Percentiles rank a stretch among this genome's conserved stretches.
phyloP scores from a whole-genome alignment of 2,113 vertebrate genomes.

The Labeo catla region DNA sequence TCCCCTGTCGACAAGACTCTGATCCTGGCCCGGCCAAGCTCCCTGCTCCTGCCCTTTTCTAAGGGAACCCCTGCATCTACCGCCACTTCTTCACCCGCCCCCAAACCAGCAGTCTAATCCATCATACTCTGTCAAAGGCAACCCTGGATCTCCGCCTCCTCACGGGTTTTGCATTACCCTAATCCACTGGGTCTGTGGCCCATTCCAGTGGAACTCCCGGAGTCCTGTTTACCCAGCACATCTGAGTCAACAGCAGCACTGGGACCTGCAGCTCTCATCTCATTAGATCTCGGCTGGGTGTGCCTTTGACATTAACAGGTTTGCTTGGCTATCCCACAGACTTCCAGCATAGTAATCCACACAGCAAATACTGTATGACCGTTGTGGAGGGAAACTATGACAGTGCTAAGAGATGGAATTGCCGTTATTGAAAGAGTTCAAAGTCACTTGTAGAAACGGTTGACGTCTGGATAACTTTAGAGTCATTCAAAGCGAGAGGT shows the following conservation, averaged over 20 bases:
- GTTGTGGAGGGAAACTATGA: neutral
- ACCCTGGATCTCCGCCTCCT: conserved; percentile 70
- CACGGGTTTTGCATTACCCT: conserved; percentile 80
- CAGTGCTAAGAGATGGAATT: neutral
- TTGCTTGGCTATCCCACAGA: neutral
- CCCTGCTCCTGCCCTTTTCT: conserved; percentile 59
- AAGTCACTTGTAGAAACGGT: neutral
- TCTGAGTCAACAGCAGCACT: conserved; percentile 80
- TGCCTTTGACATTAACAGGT: conserved; percentile 52
- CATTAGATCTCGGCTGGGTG: conserved; percentile 44
- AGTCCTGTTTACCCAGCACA: conserved; percentile 79
- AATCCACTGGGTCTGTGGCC: conserved; percentile 78
- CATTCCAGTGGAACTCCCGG: conserved; percentile 76
- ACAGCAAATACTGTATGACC: conserved; percentile 34
- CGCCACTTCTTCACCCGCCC: conserved; percentile 43
- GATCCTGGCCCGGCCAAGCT: conserved; percentile 74
- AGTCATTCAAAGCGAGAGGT: neutral
- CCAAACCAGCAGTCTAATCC: conserved; percentile 78
- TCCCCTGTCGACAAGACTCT: conserved; percentile 78
- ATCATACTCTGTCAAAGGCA: conserved; percentile 78
- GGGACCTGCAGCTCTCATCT: conserved; percentile 43
- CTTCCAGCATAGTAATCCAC: conserved; percentile 37
- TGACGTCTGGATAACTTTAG: neutral
- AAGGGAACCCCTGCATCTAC: conserved; percentile 52
- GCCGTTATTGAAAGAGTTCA: neutral